phyloP scores from a whole-genome alignment of 2,797 vertebrate species.

The Fringilla coelebs region DNA sequence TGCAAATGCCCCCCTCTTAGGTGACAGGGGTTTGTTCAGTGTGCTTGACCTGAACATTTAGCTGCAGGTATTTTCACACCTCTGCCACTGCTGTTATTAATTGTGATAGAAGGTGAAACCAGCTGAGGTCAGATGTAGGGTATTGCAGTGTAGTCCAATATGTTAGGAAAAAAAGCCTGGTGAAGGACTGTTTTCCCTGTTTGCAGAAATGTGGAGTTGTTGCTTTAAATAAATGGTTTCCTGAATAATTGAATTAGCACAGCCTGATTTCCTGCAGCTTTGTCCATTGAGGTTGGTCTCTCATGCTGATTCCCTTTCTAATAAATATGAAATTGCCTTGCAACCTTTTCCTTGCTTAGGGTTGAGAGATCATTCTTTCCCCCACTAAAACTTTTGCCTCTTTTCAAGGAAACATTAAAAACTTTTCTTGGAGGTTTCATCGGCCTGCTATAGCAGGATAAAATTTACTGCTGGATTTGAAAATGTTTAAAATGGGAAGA shows the following conservation, averaged over 20 bases:
- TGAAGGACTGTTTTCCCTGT: not conserved
- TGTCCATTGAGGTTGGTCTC: not conserved
- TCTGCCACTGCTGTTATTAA: accelerated
- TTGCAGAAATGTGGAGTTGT: not conserved
- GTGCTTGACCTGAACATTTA: not conserved
- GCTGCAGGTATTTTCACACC: not conserved
- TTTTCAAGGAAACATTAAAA: not conserved
- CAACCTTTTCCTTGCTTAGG: not conserved
- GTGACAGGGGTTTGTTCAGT: not conserved
- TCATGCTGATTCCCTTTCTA: not conserved
- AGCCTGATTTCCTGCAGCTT: not conserved
- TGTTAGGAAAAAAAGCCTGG: not conserved
- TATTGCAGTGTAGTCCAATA: not conserved
- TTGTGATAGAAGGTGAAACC: not conserved
- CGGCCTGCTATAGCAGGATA: not conserved
- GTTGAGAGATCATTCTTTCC: not conserved
- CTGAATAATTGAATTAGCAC: not conserved
- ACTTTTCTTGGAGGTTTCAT: not conserved
- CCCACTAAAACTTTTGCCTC: not conserved
- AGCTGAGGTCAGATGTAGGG: not conserved
- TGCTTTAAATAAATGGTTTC: not conserved
- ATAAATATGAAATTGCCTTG: not conserved
- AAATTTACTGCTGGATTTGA: not conserved
- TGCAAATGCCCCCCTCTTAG: not conserved
- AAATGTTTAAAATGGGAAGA: not conserved